phyloP scores from a whole-genome alignment of 2,888 invertebrate genomes.

The Dicroscelio sp. region DNA sequence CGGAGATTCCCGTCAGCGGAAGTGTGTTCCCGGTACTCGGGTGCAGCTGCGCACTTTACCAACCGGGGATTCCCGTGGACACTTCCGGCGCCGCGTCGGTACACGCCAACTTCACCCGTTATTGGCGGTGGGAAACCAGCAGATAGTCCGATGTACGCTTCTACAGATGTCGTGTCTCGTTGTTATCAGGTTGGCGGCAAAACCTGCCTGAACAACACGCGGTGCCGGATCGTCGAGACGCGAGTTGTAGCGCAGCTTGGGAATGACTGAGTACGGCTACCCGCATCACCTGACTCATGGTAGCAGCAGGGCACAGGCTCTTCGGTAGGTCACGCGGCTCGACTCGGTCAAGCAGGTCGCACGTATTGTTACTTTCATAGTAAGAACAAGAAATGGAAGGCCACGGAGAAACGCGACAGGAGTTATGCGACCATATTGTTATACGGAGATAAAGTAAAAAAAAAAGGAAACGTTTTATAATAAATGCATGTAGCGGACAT shows the following conservation, averaged over 20 bases:
- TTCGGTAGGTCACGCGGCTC: constrained; percentile 76
- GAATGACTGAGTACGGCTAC: constrained; percentile 73
- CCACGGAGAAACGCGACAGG: not conserved
- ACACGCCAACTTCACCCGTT: not conserved
- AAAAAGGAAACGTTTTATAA: too few relatives aligned
- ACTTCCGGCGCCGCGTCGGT: constrained; percentile 63
- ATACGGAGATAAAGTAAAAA: too few relatives aligned
- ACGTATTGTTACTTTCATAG: constrained; percentile 52
- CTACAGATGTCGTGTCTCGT: constrained; percentile 70
- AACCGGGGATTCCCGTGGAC: constrained; percentile 57
- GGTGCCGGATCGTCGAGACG: constrained; percentile 60
- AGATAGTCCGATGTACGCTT: constrained; percentile 47
- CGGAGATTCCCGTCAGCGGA: constrained; percentile 34
- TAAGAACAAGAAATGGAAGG: not conserved
- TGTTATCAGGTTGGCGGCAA: constrained; percentile 48
- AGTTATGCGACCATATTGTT: too few relatives aligned
- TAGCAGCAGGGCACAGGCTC: constrained; percentile 73
- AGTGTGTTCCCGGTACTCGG: constrained; percentile 32
- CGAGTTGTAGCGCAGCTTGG: constrained; percentile 72
- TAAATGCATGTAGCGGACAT: too few relatives aligned
- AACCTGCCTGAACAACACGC: constrained; percentile 64
- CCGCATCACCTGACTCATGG: constrained; percentile 64
- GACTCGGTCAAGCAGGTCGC: constrained; percentile 79
- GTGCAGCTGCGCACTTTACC: constrained; percentile 53
- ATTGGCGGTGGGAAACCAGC: constrained; percentile 47